phyloP scores from a whole-genome alignment of 2,797 vertebrate species.

The Tinamus major region DNA sequence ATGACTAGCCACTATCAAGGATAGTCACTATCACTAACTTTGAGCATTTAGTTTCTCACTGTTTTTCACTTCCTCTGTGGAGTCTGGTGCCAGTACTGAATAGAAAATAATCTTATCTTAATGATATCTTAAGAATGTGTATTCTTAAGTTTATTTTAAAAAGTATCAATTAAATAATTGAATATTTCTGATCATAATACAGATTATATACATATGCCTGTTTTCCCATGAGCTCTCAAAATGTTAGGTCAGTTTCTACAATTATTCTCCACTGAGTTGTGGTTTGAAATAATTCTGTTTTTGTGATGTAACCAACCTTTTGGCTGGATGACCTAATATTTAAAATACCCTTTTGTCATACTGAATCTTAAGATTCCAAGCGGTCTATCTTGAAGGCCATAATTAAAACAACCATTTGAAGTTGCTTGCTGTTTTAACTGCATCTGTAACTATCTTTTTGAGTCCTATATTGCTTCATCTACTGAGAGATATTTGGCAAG shows the following conservation, averaged over 20 bases:
- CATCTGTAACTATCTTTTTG: background rate
- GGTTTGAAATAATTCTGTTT: slow-evolving; percentile 34
- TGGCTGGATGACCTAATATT: background rate
- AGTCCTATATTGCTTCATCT: background rate
- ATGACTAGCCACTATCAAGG: background rate
- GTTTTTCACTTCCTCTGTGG: background rate
- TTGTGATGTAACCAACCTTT: slow-evolving; percentile 19
- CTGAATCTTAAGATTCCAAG: background rate
- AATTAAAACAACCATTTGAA: background rate
- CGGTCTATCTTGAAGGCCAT: background rate
- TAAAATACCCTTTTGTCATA: slow-evolving; percentile 12
- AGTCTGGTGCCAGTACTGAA: accelerated
- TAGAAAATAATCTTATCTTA: background rate
- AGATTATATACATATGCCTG: background rate
- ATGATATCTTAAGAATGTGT: too few species aligned
- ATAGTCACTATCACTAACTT: background rate
- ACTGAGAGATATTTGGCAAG: background rate
- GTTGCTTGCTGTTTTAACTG: background rate
- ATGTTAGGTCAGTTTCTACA: background rate
- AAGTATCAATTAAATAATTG: background rate
- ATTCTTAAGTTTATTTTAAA: background rate
- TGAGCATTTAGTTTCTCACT: background rate
- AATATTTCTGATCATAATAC: background rate
- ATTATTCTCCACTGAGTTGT: background rate
- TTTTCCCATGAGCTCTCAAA: background rate